These are phyloP conservation scores for Neosilurus mollespiculum DNA, from an alignment of 2,797 vertebrate genomes.

Conservation along the genomic window DNA sequence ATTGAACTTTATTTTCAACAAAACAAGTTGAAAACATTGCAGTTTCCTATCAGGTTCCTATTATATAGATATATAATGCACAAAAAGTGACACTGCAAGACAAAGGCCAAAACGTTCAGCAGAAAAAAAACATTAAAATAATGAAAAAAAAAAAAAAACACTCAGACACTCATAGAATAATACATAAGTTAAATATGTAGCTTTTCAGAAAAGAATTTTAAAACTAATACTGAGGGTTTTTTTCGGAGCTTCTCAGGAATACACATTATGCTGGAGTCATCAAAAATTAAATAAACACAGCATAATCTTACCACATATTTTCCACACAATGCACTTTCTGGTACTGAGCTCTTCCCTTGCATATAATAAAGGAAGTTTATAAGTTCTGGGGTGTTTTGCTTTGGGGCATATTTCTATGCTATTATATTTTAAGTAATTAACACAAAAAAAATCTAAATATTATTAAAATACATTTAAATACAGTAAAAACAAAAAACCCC, in stretches of 20 bases:
- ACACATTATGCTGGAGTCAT: background rate
- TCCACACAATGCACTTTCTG: background rate
- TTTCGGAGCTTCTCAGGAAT: constrained; percentile 6
- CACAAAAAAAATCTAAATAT: background rate
- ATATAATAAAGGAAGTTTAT: background rate
- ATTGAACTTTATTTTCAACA: constrained; percentile 14
- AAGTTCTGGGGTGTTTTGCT: background rate
- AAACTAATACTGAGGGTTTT: constrained; percentile 28
- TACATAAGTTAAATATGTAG: background rate
- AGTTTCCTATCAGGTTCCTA: background rate
- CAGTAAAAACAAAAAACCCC: background rate
- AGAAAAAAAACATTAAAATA: constrained; percentile 14
- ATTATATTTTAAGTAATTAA: background rate
- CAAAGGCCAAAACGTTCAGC: background rate
- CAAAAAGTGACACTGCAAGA: constrained; percentile 12
- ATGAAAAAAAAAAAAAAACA: background rate
- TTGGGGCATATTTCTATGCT: constrained; percentile 4
- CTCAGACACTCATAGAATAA: constrained; percentile 6
- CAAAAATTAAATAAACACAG: background rate
- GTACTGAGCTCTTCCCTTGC: background rate
- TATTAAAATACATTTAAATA: background rate
- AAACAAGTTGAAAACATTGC: constrained; percentile 28
- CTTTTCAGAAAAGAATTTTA: background rate
- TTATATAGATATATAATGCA: background rate
- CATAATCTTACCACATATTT: background rate